Evolutionary conservation across 1,140 invertebrate genomes (phyloP).

Genomic region (Pseudoatta argentina): DNA sequence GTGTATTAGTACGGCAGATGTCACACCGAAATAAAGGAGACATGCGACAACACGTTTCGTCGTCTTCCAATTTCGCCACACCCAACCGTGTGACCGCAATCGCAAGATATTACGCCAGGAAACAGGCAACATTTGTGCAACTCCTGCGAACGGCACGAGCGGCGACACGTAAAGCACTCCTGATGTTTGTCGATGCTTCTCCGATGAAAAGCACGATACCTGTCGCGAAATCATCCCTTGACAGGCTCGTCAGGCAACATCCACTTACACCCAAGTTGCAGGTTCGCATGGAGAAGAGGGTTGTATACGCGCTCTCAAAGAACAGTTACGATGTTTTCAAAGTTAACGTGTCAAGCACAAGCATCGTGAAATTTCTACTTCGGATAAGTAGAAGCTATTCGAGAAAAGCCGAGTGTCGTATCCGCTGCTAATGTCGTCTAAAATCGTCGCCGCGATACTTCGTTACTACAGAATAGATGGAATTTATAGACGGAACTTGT

Average conservation of each 20-base stretch:
- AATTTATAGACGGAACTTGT: background rate
- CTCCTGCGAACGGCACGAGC: constrained; percentile 1
- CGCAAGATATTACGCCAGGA: constrained; percentile 16
- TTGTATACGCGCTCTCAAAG: background rate
- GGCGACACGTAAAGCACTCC: constrained; percentile 35
- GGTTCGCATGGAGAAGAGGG: background rate
- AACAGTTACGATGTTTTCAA: background rate
- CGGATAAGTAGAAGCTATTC: background rate
- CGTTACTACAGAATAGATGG: background rate
- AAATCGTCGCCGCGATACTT: background rate
- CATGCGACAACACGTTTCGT: background rate
- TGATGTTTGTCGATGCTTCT: constrained; percentile 36
- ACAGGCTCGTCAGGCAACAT: constrained; percentile 16
- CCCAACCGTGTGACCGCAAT: constrained; percentile 10
- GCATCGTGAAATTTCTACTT: constrained; percentile 22
- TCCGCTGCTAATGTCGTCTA: background rate
- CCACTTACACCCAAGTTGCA: background rate
- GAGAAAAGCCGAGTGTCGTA: constrained; percentile 4
- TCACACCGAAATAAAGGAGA: background rate
- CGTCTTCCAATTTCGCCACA: background rate
- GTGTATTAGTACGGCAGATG: constrained; percentile 20
- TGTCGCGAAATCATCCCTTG: background rate
- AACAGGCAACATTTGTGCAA: constrained; percentile 25
- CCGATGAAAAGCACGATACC: constrained; percentile 10
- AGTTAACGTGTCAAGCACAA: constrained; percentile 8